phyloP scores from a whole-genome alignment of 1,140 invertebrate species.

The Orius laevigatus region DNA sequence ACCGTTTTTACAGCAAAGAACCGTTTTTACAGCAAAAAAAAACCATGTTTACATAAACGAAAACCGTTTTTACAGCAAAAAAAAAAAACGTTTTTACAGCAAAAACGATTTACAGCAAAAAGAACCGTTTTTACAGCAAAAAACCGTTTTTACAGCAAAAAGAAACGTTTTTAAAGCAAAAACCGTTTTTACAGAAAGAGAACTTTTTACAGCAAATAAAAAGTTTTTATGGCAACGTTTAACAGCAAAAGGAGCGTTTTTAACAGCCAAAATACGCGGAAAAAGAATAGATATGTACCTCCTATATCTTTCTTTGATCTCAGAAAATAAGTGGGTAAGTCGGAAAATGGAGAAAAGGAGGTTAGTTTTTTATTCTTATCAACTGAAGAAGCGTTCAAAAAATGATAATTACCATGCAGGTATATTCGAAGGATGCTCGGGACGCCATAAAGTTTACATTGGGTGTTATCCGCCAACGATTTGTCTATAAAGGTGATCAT shows the following conservation, averaged over 20 bases:
- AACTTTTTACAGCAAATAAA: too few relatives aligned
- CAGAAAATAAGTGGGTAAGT: not conserved
- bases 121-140: too few relatives aligned
- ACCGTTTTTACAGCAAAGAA: too few relatives aligned
- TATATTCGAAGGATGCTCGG: constrained; percentile 57
- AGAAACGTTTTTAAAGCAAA: too few relatives aligned
- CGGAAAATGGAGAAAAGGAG: not conserved
- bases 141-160: too few relatives aligned
- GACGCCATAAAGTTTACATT: constrained; percentile 56
- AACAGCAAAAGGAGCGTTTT: not conserved
- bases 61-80: too few relatives aligned
- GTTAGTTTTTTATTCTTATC: not conserved
- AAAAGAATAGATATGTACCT: not conserved
- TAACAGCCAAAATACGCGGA: not conserved
- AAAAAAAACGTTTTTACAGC: too few relatives aligned
- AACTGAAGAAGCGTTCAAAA: not conserved
- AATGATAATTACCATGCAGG: constrained; percentile 44
- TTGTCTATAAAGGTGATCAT: constrained; percentile 48
- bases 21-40: too few relatives aligned
- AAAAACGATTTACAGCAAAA: too few relatives aligned
- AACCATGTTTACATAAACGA: too few relatives aligned
- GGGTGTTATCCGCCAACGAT: constrained; percentile 57
- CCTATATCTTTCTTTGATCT: not conserved
- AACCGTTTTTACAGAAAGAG: too few relatives aligned
- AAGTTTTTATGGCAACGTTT: too few relatives aligned